Evolutionary conservation across 2,888 invertebrate species (phyloP), one percentile per base, ranked within the genome.

Genomic region (Diplazon laetatorius): DNA sequence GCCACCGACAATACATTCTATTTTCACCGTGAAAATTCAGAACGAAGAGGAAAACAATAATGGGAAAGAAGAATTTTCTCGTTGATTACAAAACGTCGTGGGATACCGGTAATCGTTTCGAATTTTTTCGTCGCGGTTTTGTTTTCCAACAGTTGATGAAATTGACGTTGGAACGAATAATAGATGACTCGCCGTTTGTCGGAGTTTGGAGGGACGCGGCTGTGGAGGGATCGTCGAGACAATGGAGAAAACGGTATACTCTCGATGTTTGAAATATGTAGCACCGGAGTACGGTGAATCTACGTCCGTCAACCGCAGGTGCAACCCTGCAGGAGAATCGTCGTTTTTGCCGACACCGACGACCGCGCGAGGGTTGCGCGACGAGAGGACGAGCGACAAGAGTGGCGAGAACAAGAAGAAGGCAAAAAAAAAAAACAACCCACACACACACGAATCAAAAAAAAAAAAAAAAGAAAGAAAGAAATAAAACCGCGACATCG

Each of bases 341-440:
- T 59, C 50, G n/a, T 66, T 52, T 52, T 66, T 22, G 39, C 39
- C 37, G n/a, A n/a, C n/a, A n/a, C n/a, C n/a, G n/a, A 42, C 72
- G 65, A 52, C 57, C 39, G 66, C 4, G 30, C 6, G 4, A 35
- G 50, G 50, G 42, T 65, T 37, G 65, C 65, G 74, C 63, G 73
- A 66, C 63, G 73, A 69, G 73, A 69, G 42, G 73, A 74, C 59
- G 65, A 73, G 69, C 57, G 68, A 69, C 62, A 69, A 63, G 70
- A 55, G 55, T 50, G 50, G 65, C 16, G 50, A 30, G 25, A 22
- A 50, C 52, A 48, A 63, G 35, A 44, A 39, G 48, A 30, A 30
- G 6, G 14, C 1, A 1, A 55, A 30, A 6, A 25, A 55, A 14
- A 25, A 25, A n/a, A 30, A 10, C 20, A 68, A 46, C 35, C n/a